These are phyloP conservation scores for Nipponacmea schrenckii DNA, from an alignment of 2,888 invertebrate genomes.

Conservation along the genomic window DNA sequence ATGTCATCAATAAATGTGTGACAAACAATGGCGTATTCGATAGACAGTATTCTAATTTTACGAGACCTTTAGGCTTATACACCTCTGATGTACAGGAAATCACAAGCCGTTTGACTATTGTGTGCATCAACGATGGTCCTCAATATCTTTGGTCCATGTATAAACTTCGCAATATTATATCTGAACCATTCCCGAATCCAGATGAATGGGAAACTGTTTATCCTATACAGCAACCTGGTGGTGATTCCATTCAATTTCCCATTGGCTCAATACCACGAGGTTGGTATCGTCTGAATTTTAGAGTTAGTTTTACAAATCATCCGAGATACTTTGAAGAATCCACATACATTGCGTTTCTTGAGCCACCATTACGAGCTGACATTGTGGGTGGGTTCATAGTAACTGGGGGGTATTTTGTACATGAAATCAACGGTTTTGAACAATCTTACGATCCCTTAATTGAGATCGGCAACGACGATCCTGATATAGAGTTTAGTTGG, in stretches of 20 bases:
- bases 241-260: constrained; percentile 10
- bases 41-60: constrained; percentile 12
- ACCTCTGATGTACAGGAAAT: constrained; percentile 5
- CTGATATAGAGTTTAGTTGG: constrained; percentile 13
- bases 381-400: constrained; percentile 15
- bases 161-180: neutral
- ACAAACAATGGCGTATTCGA: constrained; percentile 16
- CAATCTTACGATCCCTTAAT: constrained; percentile 19
- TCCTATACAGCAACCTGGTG: constrained; percentile 9
- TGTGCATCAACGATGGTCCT: constrained; percentile 11
- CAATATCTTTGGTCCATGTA: constrained; percentile 12
- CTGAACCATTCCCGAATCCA: neutral
- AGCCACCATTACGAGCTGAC: constrained; percentile 13
- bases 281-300: constrained; percentile 8
- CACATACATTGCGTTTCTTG: constrained; percentile 10
- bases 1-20: constrained; percentile 13
- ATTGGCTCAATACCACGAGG: neutral
- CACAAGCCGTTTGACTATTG: constrained; percentile 8
- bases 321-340: constrained; percentile 12
- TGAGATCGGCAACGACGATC: constrained; percentile 14
- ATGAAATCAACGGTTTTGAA: constrained; percentile 12
- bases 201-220: too few relatives aligned
- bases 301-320: constrained; percentile 8
- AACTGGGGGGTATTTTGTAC: neutral
- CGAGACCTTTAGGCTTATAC: constrained; percentile 11